These are phyloP conservation scores for Zalophus californianus DNA, from an alignment of 2,797 vertebrate species.

Conservation along the genomic window DNA sequence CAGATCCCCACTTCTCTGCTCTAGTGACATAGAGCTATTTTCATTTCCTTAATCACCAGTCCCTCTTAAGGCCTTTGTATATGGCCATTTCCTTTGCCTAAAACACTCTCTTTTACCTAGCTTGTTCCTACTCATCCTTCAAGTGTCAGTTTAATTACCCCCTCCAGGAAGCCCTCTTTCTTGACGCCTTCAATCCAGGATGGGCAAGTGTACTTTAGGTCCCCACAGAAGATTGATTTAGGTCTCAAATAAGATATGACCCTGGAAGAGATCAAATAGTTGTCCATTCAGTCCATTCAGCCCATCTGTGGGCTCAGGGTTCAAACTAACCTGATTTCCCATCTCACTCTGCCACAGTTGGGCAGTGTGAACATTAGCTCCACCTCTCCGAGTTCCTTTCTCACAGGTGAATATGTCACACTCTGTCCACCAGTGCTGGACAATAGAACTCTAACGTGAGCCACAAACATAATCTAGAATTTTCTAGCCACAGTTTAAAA, in stretches of 20 bases:
- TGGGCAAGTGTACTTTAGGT: not conserved
- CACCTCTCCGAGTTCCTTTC: not conserved
- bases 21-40: not conserved
- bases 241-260: not conserved
- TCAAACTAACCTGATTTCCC: not conserved
- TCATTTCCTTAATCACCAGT: not conserved
- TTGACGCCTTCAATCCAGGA: not conserved
- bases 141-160: not conserved
- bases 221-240: not conserved
- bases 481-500: constrained; percentile 1
- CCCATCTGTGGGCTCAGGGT: not conserved
- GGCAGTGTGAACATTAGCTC: not conserved
- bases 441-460: not conserved
- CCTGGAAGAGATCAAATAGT: not conserved
- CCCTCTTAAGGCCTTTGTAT: not conserved
- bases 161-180: not conserved
- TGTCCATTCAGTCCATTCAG: not conserved
- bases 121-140: not conserved
- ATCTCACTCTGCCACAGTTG: not conserved
- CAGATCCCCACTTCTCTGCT: not conserved
- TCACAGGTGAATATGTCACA: not conserved
- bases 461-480: not conserved
- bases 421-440: not conserved
- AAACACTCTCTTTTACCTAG: not conserved
- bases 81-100: not conserved